A percentile compares a stretch with the other conserved stretches of the same genome.
phyloP scores from a whole-genome alignment of 2,113 vertebrate genomes.

The Himantopus leucocephalus region DNA sequence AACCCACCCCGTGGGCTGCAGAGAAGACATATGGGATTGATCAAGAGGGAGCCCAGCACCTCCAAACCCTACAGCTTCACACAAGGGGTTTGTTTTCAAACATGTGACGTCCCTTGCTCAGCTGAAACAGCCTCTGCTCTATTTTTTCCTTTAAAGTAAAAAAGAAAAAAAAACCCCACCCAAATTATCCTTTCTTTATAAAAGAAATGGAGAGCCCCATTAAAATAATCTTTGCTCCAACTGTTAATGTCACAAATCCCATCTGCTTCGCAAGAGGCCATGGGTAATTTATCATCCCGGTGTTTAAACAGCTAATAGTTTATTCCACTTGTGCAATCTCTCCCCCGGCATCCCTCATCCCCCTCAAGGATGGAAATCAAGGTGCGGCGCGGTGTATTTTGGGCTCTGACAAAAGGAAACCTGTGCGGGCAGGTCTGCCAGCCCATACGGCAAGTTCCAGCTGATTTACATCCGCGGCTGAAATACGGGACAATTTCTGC shows the following conservation, averaged over 20 bases:
- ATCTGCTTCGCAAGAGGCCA: not conserved
- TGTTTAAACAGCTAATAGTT: not conserved
- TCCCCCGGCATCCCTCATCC: not conserved
- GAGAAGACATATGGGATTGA: not conserved
- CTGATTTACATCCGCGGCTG: not conserved
- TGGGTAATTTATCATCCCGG: not conserved
- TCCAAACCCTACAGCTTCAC: not conserved
- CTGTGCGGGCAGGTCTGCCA: not conserved
- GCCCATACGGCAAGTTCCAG: not conserved
- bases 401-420: not conserved
- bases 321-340: not conserved
- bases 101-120: not conserved
- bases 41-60: not conserved
- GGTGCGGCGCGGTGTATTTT: not conserved
- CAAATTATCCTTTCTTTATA: not conserved
- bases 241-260: not conserved
- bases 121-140: not conserved
- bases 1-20: fast-evolving
- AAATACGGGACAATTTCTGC: not conserved
- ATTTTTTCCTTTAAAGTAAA: not conserved
- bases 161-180: not conserved
- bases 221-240: not conserved
- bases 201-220: not conserved
- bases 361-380: not conserved
- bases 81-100: not conserved